Evolutionary conservation across 2,888 invertebrate genomes (phyloP).

Genomic region (Psylliodes chrysocephalus): DNA sequence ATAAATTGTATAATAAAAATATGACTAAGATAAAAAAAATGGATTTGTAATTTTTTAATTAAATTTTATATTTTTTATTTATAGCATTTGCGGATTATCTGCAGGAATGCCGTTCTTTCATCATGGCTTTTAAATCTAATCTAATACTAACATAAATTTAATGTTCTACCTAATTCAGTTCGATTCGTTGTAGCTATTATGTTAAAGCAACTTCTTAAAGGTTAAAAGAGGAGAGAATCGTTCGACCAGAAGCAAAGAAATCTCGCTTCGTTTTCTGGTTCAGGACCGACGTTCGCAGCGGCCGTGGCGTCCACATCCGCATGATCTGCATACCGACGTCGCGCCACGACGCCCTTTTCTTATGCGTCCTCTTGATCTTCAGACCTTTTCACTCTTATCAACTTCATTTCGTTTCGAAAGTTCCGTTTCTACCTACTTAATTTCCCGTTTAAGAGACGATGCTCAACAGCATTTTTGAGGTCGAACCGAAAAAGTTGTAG

Average conservation of each 20-base stretch:
- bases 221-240: not conserved
- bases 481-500: no score
- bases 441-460: not conserved
- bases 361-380: not conserved
- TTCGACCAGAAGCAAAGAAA: slow-evolving; percentile 54
- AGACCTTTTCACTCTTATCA: slow-evolving; percentile 13
- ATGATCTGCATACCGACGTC: slow-evolving; percentile 53
- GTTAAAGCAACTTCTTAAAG: not conserved
- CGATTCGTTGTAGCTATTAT: not conserved
- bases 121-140: no score
- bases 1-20: no score
- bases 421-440: not conserved
- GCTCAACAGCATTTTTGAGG: no score
- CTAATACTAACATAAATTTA: no score
- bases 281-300: slow-evolving; percentile 39
- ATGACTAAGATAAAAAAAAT: no score
- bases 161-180: not conserved
- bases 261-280: slow-evolving; percentile 51
- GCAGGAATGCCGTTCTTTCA: no score
- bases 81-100: no score
- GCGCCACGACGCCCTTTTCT: slow-evolving; percentile 22
- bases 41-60: no score
- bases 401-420: not conserved
- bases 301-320: slow-evolving; percentile 51
- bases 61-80: no score